phyloP scores from a whole-genome alignment of 2,888 invertebrate species.

The Petrophora chlorosata region DNA sequence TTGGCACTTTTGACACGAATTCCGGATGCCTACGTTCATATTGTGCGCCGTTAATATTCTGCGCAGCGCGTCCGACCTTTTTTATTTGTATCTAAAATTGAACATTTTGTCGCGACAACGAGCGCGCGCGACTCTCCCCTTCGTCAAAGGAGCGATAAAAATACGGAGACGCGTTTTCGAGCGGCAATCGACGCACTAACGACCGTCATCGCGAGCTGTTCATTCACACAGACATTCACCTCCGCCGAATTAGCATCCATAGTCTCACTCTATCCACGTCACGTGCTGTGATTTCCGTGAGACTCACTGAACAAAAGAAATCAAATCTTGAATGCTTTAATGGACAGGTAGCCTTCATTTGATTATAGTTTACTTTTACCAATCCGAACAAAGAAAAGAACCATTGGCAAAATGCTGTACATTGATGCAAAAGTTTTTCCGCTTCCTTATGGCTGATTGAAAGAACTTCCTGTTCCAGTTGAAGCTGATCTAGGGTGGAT shows the following conservation, averaged over 20 bases:
- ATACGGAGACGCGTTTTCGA: constrained; percentile 63
- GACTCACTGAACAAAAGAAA: neutral
- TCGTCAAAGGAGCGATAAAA: constrained; percentile 74
- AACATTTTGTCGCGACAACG: constrained; percentile 83
- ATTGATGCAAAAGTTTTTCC: constrained; percentile 33
- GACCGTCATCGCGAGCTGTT: constrained; percentile 49
- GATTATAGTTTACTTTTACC: constrained; percentile 16
- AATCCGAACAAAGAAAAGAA: constrained; percentile 27
- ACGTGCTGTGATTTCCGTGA: neutral
- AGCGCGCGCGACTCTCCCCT: constrained; percentile 70
- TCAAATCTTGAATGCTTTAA: neutral
- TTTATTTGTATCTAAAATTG: constrained; percentile 84
- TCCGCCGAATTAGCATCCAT: constrained; percentile 12
- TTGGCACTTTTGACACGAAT: constrained; percentile 81
- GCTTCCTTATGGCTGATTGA: constrained; percentile 42
- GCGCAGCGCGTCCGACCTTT: constrained; percentile 81
- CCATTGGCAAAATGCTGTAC: constrained; percentile 29
- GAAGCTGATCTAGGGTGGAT: constrained; percentile 35
- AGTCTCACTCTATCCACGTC: neutral
- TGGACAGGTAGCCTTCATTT: neutral
- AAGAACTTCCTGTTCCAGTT: constrained; percentile 42
- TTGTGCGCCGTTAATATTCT: constrained; percentile 83
- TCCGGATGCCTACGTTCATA: constrained; percentile 82
- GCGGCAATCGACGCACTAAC: constrained; percentile 67
- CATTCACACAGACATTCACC: constrained; percentile 45